Evolutionary conservation across 92 coral and sea anemone species (phyloP), one percentile per base, ranked within the genome.

Genomic region (Porites cylindrica): DNA sequence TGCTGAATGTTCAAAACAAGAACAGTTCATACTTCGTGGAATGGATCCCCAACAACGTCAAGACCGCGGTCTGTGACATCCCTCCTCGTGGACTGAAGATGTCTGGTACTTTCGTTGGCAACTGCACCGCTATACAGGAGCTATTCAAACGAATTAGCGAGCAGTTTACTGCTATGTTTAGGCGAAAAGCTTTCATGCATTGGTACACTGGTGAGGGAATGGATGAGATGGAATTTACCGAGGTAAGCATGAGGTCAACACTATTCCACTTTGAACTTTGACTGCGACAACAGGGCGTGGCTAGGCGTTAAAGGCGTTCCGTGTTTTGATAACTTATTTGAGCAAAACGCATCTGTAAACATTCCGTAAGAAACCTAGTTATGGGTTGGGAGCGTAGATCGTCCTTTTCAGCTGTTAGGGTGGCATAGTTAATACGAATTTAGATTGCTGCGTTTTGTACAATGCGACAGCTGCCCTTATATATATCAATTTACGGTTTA

Each of bases 171-270:
- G 98, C 98, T 82, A 95, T 95, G 98, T 95, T 93, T 93, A 93
- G 96, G 90, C 73, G 98, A 43, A 95, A 95, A 88, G 98, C 98
- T 88, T 95, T 95, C 96, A 80, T 95, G 75, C 98, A 95, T 91
- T 95, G 96, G 98, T 95, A 95, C 89, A 95, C 98, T 88, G 98
- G 98, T 23, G 98, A 95, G 93, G 98, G 96, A 67, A 95, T 95
- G 98, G 98, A 95, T 58, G 98, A 95, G 80, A 95, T 95, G 98
- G 98, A 95, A 76, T 95, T 95, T 89, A 95, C 96, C 82, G 98
- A 95, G 95, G 98, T 94, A 74, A 87, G 54, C 2, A 26, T 18
- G 8, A 5, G 8, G 17, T 62, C n/a, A 62, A 3, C 1, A 2
- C 8, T 16, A 0, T 16, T 62, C 8, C 24, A 62, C 20, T 3